These are phyloP conservation scores for Dryococelus australis DNA, from an alignment of 2,888 invertebrate genomes.

Conservation along the genomic window DNA sequence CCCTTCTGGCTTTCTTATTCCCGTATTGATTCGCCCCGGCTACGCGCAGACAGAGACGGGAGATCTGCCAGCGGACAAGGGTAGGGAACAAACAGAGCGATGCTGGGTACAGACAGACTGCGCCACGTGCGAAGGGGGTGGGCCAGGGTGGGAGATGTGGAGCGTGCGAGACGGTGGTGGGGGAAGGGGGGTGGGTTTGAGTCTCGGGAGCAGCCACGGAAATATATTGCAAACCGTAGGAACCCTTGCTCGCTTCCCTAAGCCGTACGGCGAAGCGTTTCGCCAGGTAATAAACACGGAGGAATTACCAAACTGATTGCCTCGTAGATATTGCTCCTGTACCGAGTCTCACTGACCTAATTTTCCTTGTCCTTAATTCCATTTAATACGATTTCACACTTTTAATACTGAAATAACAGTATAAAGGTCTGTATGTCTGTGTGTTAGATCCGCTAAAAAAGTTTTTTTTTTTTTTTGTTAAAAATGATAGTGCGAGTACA, in stretches of 20 bases:
- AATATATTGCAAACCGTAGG: background rate
- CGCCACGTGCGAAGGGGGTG: background rate
- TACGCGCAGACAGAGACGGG: background rate
- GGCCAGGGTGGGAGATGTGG: background rate
- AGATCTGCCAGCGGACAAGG: background rate
- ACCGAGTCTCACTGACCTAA: background rate
- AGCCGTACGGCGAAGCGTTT: background rate
- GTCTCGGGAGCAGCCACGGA: background rate
- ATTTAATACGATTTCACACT: too few relatives aligned
- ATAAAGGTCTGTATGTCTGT: too few relatives aligned
- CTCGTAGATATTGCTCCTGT: background rate
- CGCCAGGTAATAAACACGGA: background rate
- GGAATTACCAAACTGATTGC: background rate
- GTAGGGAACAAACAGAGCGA: background rate
- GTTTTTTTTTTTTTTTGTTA: too few relatives aligned
- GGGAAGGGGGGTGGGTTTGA: background rate
- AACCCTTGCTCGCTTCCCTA: background rate
- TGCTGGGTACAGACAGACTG: slow-evolving; percentile 16
- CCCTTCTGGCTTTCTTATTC: background rate
- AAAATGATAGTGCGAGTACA: too few relatives aligned
- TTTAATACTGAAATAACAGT: too few relatives aligned
- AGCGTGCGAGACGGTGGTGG: background rate
- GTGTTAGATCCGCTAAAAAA: too few relatives aligned
- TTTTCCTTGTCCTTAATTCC: background rate
- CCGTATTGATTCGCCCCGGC: slow-evolving; percentile 6